phyloP scores from a whole-genome alignment of 2,888 invertebrate species.

The Caenorhabditis sinica region DNA sequence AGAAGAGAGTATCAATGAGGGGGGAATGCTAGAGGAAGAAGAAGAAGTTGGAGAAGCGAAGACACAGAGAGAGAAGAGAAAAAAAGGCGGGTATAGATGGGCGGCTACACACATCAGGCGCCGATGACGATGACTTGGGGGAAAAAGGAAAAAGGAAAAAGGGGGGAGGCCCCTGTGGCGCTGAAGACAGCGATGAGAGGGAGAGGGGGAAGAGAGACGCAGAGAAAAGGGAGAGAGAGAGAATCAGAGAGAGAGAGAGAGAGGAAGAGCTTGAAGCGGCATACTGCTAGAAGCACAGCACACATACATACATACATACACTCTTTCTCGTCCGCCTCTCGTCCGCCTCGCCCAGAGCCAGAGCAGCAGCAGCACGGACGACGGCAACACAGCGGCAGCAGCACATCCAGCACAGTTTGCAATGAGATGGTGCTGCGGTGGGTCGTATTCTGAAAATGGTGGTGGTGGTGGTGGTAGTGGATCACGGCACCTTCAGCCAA shows the following conservation, averaged over 20 bases:
- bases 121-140: no score
- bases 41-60: no score
- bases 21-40: no score
- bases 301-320: slow-evolving; percentile 16
- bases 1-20: no score
- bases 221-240: slow-evolving; percentile 10
- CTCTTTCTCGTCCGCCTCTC: slow-evolving; percentile 5
- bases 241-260: not conserved
- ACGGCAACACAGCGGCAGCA: not conserved
- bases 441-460: slow-evolving; percentile 69
- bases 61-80: not conserved
- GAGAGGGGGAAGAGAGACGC: no score
- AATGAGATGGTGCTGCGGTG: slow-evolving; percentile 70
- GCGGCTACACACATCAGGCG: slow-evolving; percentile 9
- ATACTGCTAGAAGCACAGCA: slow-evolving; percentile 30
- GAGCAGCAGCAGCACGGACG: not conserved
- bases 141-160: no score
- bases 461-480: slow-evolving; percentile 11
- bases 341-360: not conserved
- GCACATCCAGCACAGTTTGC: slow-evolving; percentile 42
- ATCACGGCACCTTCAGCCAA: slow-evolving; percentile 24
- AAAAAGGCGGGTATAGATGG: slow-evolving; percentile 15
- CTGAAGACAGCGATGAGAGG: no score
- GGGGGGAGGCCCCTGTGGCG: no score
- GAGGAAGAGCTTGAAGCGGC: slow-evolving; percentile 27